Evolutionary conservation across 2,113 vertebrate species (phyloP).

Genomic region (Carassius gibelio): DNA sequence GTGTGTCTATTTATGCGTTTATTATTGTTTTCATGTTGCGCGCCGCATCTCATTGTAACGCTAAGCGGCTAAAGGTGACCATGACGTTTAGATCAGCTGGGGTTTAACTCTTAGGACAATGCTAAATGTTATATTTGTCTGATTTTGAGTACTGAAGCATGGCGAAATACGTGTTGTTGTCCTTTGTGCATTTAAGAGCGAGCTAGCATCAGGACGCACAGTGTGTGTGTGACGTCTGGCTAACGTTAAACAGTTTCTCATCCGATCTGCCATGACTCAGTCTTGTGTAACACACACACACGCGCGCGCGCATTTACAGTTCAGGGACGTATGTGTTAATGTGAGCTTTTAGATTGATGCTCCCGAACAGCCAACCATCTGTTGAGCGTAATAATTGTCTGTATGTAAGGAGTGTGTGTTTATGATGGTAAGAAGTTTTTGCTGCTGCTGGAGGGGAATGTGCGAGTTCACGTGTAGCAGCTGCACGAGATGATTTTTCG

Average conservation of each 20-base stretch:
- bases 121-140: background rate
- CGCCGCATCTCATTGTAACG: constrained; percentile 14
- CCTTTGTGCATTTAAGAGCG: background rate
- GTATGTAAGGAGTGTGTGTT: background rate
- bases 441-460: background rate
- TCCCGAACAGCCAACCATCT: background rate
- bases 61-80: constrained; percentile 31
- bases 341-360: background rate
- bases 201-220: constrained; percentile 3
- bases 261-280: background rate
- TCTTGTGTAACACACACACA: background rate
- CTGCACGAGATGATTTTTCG: background rate
- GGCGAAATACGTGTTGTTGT: background rate
- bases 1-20: background rate
- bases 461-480: background rate
- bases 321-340: too few species aligned
- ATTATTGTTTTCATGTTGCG: constrained; percentile 21
- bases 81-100: background rate
- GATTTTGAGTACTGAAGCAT: background rate
- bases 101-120: background rate
- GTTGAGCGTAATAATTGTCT: background rate
- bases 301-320: background rate
- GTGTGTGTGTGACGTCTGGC: constrained; percentile 8
- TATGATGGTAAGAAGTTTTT: background rate
- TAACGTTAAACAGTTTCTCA: background rate